Evolutionary conservation across 2,888 invertebrate genomes (phyloP), one percentile per base, ranked within the genome.

Genomic region (Tetragonisca angustula): DNA sequence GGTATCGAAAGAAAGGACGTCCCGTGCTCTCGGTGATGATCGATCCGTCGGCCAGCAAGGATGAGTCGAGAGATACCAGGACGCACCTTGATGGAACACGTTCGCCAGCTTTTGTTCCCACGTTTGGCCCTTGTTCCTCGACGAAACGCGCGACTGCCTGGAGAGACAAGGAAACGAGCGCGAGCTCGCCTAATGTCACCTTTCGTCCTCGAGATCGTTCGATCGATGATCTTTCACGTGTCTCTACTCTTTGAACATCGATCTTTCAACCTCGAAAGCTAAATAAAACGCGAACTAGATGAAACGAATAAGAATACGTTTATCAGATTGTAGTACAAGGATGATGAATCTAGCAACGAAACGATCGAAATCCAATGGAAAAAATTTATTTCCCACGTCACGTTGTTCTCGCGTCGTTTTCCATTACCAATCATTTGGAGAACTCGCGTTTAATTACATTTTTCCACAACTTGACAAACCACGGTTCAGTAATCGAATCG

Each of bases 101-200:
- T 82, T 72, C 70, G 49, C 67, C 81, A 77, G 79, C 77, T 80
- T 87, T 87, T 81, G 76, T 81, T 72, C 43, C 68, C 70, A n/a
- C 32, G 49, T 75, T 79, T 59, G 75, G 61, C 83, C 75, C 75
- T 79, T 70, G 56, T 73, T 76, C 56, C 27, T 64, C 50, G 76
- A 86, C 83, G 83, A 79, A 79, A 77, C 71, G 67, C 15, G 36
- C 72, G 56, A 59, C 2, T 59, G 13, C 1, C 56, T 43, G 11
- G 43, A 43, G 43, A 43, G 9, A 59, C 5, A 15, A 15, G n/a
- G 65, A 86, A 79, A 74, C 59, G 36, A 21, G 62, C 73, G 49
- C 69, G 24, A 73, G 24, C 61, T 64, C 49, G 56, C 50, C 2
- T 79, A 75, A 75, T 49, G 36, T 43, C 24, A 13, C n/a, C 49